Conservation (phyloP, 2,113 vertebrate genomes). For the Gadus macrocephalus region DNA sequence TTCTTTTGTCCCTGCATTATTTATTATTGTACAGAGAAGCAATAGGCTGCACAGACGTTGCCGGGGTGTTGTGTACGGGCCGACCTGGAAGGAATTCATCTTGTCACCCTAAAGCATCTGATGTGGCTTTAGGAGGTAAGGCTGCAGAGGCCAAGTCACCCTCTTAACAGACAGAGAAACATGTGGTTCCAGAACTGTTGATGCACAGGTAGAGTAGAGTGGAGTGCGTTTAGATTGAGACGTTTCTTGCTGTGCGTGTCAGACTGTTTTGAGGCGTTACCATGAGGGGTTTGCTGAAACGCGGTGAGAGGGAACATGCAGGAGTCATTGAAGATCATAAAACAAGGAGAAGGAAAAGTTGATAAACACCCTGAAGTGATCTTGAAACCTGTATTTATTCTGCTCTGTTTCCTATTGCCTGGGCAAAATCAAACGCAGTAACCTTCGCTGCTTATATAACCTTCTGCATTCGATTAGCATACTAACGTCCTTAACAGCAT, state of each 20-base stretch:
- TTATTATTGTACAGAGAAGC: not conserved
- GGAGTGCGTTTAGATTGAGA: slow-evolving; percentile 2
- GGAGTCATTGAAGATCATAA: slow-evolving; percentile 47
- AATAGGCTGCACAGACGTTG: not conserved
- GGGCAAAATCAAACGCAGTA: slow-evolving; percentile 58
- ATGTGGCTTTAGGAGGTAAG: slow-evolving; percentile 49
- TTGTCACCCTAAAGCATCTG: slow-evolving; percentile 21
- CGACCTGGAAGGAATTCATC: slow-evolving; percentile 18
- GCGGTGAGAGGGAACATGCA: slow-evolving; percentile 24
- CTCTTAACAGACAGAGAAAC: slow-evolving; percentile 28
- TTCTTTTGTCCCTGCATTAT: too few relatives aligned
- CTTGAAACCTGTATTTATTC: slow-evolving; percentile 42
- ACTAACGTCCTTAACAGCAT: slow-evolving; percentile 70
- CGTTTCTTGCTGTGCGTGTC: slow-evolving; percentile 26
- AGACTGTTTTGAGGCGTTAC: slow-evolving; percentile 40
- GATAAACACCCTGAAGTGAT: slow-evolving; percentile 57
- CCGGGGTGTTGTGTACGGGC: slow-evolving; percentile 27
- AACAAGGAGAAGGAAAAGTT: slow-evolving; percentile 46
- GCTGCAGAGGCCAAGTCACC: slow-evolving; percentile 27
- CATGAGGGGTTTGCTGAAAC: slow-evolving; percentile 50
- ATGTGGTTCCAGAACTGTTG: slow-evolving; percentile 39
- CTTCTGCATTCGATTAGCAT: slow-evolving; percentile 72
- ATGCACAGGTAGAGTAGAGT: slow-evolving; percentile 20
- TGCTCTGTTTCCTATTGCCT: slow-evolving; percentile 61
- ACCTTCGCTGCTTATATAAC: slow-evolving; percentile 69